phyloP scores from a whole-genome alignment of 2,797 vertebrate species.

The Dermochelys coriacea region DNA sequence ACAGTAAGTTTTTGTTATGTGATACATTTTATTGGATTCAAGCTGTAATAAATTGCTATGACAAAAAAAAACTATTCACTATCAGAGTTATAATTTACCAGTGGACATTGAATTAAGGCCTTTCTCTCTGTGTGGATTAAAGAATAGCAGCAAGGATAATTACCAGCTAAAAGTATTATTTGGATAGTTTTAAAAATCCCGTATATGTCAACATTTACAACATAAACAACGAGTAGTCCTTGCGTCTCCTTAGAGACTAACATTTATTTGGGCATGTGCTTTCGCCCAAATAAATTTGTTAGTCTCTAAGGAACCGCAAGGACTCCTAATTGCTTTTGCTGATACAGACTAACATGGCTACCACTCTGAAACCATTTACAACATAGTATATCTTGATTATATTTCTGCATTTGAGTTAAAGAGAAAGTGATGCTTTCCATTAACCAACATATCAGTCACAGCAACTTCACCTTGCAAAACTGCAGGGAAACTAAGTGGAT shows the following conservation, averaged over 20 bases:
- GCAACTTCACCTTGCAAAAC: not conserved
- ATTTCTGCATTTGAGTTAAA: not conserved
- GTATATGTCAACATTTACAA: not conserved
- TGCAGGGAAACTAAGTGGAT: not conserved
- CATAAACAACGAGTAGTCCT: no score
- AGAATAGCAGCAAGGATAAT: not conserved
- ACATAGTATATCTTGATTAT: not conserved
- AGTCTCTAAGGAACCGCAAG: no score
- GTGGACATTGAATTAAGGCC: not conserved
- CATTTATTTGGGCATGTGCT: no score
- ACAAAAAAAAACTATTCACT: not conserved
- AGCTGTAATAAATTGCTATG: not conserved
- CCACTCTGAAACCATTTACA: no score
- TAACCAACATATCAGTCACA: not conserved
- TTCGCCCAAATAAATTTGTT: no score
- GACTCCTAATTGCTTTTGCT: no score
- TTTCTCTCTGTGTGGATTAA: not conserved
- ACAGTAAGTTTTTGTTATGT: not conserved
- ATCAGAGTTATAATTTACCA: not conserved
- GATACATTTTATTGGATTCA: not conserved
- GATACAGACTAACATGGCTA: no score
- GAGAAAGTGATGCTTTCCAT: not conserved
- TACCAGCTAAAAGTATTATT: not conserved
- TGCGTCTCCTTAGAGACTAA: no score
- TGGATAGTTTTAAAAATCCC: not conserved